Base-by-base conservation (phyloP, 2,888 invertebrate genomes). In the Phania funesta region DNA sequence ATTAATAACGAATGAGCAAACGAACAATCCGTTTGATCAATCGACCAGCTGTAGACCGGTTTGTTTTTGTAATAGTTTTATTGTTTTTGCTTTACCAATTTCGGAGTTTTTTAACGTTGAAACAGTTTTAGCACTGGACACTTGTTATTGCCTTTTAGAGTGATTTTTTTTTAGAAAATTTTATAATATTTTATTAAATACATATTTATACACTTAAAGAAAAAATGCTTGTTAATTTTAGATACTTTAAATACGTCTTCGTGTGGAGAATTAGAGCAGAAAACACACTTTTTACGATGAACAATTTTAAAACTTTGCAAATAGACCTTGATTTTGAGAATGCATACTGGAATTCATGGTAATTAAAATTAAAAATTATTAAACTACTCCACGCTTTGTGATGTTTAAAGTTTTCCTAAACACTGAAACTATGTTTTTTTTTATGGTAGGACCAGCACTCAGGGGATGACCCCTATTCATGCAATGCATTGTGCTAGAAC, bases 91-190 rank as follows among this genome's bases (percentile, higher is more conserved):
- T 29, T 48, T 32, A 9, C 18, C 7, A 50, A 13, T 20, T 60
- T 71, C 48, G 48, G n/a, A 38, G 29, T 74, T 32, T 44, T 58
- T 50, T 32, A 46, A 52, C 44, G 18, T 26, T 46, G 8, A 44
- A 52, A 60, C 48, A 20, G 29, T 58, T 67, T 54, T 58, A 44
- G 58, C n/a, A 70, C 65, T 74, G 74, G 74, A 82, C 82, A 82
- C 82, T 82, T 82, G 82, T 78, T 82, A 58, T 75, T 35, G 64
- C 78, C 82, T 60, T 78, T 68, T 82, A 70, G 38, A 74, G 64
- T 32, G 35, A 50, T 35, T 50, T 48, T 65, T 46, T 58, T 58
- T n/a, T n/a, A 24, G 3, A 38, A 38, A 35, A 58, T 22, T 1
- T 13, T 32, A 5, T 13, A 20, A 8, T 16, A 32, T 16, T 26